Evolutionary conservation across 2,888 invertebrate species (phyloP).

Genomic region (Cataglyphis altisquamis): DNA sequence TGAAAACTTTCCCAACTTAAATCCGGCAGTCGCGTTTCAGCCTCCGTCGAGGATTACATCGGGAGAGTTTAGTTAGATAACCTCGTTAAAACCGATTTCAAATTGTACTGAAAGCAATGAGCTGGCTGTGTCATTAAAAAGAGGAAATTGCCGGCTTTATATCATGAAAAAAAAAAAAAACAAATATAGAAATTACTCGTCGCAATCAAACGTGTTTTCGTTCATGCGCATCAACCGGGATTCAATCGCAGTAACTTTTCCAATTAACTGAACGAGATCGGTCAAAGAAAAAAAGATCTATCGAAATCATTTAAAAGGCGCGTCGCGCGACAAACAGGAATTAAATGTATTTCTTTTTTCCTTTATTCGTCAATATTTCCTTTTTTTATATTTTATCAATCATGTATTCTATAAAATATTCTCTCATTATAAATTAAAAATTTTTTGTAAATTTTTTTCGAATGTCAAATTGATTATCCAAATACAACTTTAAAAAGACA

Average conservation of each 20-base stretch:
- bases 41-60: slow-evolving; percentile 13
- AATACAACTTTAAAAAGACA: neutral
- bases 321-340: neutral
- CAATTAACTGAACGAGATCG: slow-evolving; percentile 52
- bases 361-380: neutral
- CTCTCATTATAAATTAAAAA: neutral
- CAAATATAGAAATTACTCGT: slow-evolving; percentile 7
- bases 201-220: slow-evolving; percentile 16
- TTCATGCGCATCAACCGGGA: slow-evolving; percentile 18
- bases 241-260: slow-evolving; percentile 52
- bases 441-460: neutral
- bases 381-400: neutral
- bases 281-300: slow-evolving; percentile 17
- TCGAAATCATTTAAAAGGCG: slow-evolving; percentile 1
- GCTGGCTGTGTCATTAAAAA: slow-evolving; percentile 23
- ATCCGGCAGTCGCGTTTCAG: slow-evolving; percentile 25
- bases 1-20: slow-evolving; percentile 50
- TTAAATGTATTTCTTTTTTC: neutral
- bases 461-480: neutral
- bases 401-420: neutral
- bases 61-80: slow-evolving; percentile 31
- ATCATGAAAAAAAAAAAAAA: neutral
- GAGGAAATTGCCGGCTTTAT: slow-evolving; percentile 2
- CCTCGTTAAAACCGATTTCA: slow-evolving; percentile 36
- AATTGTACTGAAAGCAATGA: slow-evolving; percentile 25